Evolutionary conservation across 2,888 invertebrate genomes (phyloP), one percentile per base, ranked within the genome.

Genomic region (Parnassius apollo): DNA sequence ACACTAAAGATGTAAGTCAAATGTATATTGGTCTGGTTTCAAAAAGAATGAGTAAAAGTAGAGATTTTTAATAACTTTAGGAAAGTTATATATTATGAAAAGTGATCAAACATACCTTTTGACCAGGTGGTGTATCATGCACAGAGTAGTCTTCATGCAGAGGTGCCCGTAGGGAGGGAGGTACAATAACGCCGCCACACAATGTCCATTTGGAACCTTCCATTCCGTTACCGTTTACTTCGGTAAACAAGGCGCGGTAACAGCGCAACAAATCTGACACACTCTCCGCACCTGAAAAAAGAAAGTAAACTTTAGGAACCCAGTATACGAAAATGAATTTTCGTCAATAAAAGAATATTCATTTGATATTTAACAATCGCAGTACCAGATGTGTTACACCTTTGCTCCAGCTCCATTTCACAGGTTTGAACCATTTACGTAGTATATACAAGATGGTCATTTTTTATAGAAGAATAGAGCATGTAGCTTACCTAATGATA

Each of bases 41-140:
- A 25, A 25, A 1, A 25, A 25, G 25, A 25, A 2, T 44, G 44
- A 44, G 9, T 44, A 10, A 9, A 18, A 18, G 18, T 18, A 18
- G 18, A 18, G 42, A 42, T 7, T 44, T 44, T 44, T 10, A 11
- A 10, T 9, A 46, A n/a, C 0, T n/a, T 3, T 46, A n/a, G 12
- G 4, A n/a, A n/a, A 13, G 8, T 8, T 50, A 7, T 50, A 50
- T 25, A 4, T 25, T 25, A 2, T 25, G 25, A 25, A 10, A 51
- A 51, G 9, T 2, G 12, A 12, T 42, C n/a, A 2, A 11, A 12
- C 42, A 8, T 71, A 89, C 92, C 88, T 91, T 91, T 71, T 92
- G 91, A 53, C 92, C 92, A 22, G 92, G 92, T 51, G 92, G 92
- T 1, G 92, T 92, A 69, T 89, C 91, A 70, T 87, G 81, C 50